Base-by-base conservation (phyloP, 2,888 invertebrate genomes). In the Phania funesta region DNA sequence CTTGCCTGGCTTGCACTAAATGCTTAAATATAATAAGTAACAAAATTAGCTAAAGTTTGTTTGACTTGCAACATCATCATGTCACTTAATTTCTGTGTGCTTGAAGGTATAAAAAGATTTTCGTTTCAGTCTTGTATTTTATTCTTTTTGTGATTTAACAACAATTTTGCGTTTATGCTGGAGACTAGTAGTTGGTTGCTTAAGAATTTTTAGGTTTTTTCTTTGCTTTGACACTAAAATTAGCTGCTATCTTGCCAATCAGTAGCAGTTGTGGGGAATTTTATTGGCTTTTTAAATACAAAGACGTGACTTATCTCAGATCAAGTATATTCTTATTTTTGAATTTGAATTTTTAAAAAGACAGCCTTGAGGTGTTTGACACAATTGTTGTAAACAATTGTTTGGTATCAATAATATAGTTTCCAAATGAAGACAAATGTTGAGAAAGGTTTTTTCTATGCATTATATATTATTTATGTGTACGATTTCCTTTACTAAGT, bases 301-400 rank as follows among this genome's bases (percentile, higher is more conserved):
- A 75, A 71, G 60, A 81, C 71, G 76, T 81, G 81, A 81, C 76
- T 77, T 71, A 73, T 81, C 60, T 60, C 29, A 67, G 46, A 62
- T 64, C 41, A 65, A n/a, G n/a, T n/a, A n/a, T n/a, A n/a, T n/a
- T n/a, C n/a, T n/a, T n/a, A n/a, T n/a, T n/a, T n/a, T n/a, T n/a
- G n/a, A n/a, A n/a, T n/a, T n/a, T n/a, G n/a, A n/a, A n/a, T n/a
- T n/a, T n/a, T n/a, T n/a, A n/a, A n/a, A n/a, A n/a, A n/a, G n/a
- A n/a, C n/a, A n/a, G n/a, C n/a, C n/a, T n/a, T n/a, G n/a, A n/a
- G n/a, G n/a, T n/a, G n/a, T n/a, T n/a, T n/a, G n/a, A n/a, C n/a
- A n/a, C n/a, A n/a, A n/a, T n/a, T n/a, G n/a, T n/a, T n/a, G n/a
- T n/a, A n/a, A n/a, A n/a, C n/a, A n/a, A n/a, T n/a, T n/a, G n/a